phyloP scores from a whole-genome alignment of 2,797 vertebrate genomes.

The Coregonus ussuriensis region DNA sequence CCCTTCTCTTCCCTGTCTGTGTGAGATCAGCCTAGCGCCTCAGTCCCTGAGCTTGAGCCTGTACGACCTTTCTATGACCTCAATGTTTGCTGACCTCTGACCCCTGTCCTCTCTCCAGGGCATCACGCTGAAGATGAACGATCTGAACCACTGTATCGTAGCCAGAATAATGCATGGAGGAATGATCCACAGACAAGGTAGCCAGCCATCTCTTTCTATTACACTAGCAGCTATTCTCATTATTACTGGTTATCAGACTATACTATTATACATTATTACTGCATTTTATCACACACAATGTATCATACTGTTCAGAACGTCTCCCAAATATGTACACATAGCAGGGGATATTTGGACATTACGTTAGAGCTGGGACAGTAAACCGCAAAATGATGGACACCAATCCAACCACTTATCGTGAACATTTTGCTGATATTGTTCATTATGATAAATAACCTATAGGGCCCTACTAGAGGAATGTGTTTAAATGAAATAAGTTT shows the following conservation, averaged over 20 bases:
- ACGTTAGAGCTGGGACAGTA: neutral
- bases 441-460: too few species aligned
- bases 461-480: too few species aligned
- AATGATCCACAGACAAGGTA: constrained; percentile 99
- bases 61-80: neutral
- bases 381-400: too few species aligned
- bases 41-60: neutral
- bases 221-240: neutral
- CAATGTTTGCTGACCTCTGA: neutral
- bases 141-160: constrained; percentile 95
- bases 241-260: neutral
- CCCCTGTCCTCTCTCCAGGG: constrained; percentile 73
- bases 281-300: too few species aligned
- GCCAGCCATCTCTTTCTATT: neutral
- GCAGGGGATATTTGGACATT: too few species aligned
- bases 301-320: neutral
- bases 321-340: neutral
- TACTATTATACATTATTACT: neutral
- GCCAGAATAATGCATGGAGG: constrained; percentile 98
- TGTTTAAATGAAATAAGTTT: too few species aligned
- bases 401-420: too few species aligned
- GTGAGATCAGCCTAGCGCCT: neutral
- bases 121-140: constrained; percentile 98
- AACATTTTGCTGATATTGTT: too few species aligned
- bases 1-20: neutral